phyloP scores from a whole-genome alignment of 2,797 vertebrate species.

The Diglossa cyanea region DNA sequence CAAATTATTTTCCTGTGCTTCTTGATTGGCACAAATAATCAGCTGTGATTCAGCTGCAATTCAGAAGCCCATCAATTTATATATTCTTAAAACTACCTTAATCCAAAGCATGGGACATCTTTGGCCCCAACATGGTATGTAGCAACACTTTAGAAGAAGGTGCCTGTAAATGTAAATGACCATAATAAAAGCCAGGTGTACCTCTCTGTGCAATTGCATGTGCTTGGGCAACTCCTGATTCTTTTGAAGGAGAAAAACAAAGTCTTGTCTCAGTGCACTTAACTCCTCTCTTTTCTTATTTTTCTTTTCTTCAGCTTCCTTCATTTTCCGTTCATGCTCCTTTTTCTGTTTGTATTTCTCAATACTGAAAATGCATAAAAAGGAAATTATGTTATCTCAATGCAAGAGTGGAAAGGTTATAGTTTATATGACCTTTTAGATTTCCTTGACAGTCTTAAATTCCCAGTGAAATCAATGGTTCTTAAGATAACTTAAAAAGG shows the following conservation, averaged over 20 bases:
- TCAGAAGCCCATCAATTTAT: background rate
- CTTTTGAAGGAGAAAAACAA: slow-evolving; percentile 73
- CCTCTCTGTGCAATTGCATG: slow-evolving; percentile 79
- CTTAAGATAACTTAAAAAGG: background rate
- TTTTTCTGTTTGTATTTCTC: slow-evolving; percentile 85
- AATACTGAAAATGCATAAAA: slow-evolving; percentile 79
- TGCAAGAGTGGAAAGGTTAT: background rate
- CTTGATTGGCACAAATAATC: background rate
- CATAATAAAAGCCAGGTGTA: slow-evolving; percentile 46
- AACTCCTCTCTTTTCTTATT: slow-evolving; percentile 74
- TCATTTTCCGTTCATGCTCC: slow-evolving; percentile 78
- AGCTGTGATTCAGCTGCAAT: background rate
- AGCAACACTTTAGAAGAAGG: background rate
- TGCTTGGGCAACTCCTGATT: slow-evolving; percentile 83
- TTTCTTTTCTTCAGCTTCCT: slow-evolving; percentile 81
- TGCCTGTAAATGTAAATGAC: background rate
- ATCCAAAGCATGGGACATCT: background rate
- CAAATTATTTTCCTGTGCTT: background rate
- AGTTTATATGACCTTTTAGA: background rate
- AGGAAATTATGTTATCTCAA: background rate
- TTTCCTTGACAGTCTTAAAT: background rate
- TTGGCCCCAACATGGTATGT: background rate
- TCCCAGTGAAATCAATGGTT: background rate
- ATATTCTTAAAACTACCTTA: background rate
- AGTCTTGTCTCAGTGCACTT: slow-evolving; percentile 73